These are phyloP conservation scores for Eupithecia subfuscata DNA, from an alignment of 2,888 invertebrate genomes.

Conservation along the genomic window DNA sequence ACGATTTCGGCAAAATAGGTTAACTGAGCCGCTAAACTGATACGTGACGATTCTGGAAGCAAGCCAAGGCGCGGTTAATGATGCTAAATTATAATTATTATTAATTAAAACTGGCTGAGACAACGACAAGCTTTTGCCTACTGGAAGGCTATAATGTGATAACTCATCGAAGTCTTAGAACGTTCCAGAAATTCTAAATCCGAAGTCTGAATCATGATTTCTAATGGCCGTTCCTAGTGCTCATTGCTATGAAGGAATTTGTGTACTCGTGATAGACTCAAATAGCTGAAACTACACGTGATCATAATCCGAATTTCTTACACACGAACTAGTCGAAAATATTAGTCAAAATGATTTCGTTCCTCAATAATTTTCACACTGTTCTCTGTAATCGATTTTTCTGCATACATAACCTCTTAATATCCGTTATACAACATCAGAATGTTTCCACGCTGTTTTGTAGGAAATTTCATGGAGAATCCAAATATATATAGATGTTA, in stretches of 20 bases:
- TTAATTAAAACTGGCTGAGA: slow-evolving; percentile 63
- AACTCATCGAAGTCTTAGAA: slow-evolving; percentile 58
- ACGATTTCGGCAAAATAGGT: slow-evolving; percentile 66
- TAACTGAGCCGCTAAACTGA: slow-evolving; percentile 62
- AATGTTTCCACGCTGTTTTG: too few species aligned
- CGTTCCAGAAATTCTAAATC: slow-evolving; percentile 62
- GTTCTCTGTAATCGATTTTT: neutral
- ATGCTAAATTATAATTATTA: slow-evolving; percentile 66
- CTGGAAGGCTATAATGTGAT: slow-evolving; percentile 48
- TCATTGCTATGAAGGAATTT: slow-evolving; percentile 36
- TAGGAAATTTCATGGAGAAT: too few species aligned
- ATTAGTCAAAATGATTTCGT: neutral
- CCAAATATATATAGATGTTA: too few species aligned
- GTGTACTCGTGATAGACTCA: slow-evolving; percentile 14
- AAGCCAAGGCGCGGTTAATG: slow-evolving; percentile 66
- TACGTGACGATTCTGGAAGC: slow-evolving; percentile 62
- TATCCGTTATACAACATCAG: too few species aligned
- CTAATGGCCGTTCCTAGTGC: slow-evolving; percentile 57
- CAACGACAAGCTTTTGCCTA: slow-evolving; percentile 42
- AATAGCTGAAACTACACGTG: neutral
- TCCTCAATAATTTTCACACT: neutral
- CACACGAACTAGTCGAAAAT: neutral
- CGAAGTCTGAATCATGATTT: slow-evolving; percentile 65
- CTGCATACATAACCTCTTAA: too few species aligned
- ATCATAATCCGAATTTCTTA: neutral